Base-by-base conservation (phyloP, 2,888 invertebrate species). In the Petrophora chlorosata region DNA sequence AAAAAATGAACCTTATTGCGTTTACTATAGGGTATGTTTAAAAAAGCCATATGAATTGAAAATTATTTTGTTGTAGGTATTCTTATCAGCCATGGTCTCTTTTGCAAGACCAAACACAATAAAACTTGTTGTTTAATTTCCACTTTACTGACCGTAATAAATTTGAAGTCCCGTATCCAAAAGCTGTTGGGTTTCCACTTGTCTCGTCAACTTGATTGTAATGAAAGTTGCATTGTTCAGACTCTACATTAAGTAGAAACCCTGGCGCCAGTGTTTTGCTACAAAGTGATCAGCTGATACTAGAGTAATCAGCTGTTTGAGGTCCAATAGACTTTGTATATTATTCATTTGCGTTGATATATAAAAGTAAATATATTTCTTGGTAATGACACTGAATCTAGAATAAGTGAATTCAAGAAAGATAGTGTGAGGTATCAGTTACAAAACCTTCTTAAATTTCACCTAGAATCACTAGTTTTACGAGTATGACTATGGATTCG, bases 71-170 rank as follows among this genome's bases (percentile, higher is more conserved):
- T 73, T 77, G 67, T 82, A 82, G 80, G 76, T 79, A 80, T 79
- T 75, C 67, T 60, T 76, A 78, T 85, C 82, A 72, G 82, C 59
- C 64, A 79, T 70, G 85, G 78, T 76, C 63, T 67, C 70, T 74
- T 73, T 78, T 72, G 67, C 73, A 67, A 57, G 49, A 58, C 65
- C 67, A 80, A 82, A 80, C 62, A 85, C 73, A 83, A 81, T 75
- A 78, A 67, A 73, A 67, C 50, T 55, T 58, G 56, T 75, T 35
- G 70, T 75, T 76, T 76, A 71, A 65, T 68, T 73, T 74, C 73
- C 66, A 63, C 66, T 73, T 70, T 61, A 69, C 61, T 41, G 68
- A 79, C 81, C 79, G 79, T 85, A 82, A 87, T 88, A 89, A 87
- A 87, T 87, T 83, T 69, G 32, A 56, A 50, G 71, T 71, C 64